Evolutionary conservation across 2,797 vertebrate species (phyloP).

Genomic region (Pristis pectinata): DNA sequence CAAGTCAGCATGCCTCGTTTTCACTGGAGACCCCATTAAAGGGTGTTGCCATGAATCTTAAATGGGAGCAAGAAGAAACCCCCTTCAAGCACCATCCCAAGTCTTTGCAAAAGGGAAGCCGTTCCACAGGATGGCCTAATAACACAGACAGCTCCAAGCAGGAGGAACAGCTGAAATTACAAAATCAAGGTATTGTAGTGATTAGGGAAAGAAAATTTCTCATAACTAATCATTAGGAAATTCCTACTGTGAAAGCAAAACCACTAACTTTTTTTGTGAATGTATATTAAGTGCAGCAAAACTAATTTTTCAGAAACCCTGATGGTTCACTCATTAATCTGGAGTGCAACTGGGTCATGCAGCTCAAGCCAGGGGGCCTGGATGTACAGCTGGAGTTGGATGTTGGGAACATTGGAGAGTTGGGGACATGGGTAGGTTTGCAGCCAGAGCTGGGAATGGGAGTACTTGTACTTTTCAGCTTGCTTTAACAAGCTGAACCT

Average conservation of each 20-base stretch:
- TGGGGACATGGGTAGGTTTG: no score
- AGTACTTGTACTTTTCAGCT: no score
- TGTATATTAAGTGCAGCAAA: no score
- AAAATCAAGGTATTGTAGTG: slow-evolving; percentile 73
- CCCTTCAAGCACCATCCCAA: slow-evolving; percentile 55
- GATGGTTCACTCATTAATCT: no score
- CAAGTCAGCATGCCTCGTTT: slow-evolving; percentile 52
- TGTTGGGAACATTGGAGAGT: no score
- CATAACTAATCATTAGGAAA: neutral
- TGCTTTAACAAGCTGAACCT: no score
- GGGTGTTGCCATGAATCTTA: slow-evolving; percentile 51
- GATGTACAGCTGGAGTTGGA: no score
- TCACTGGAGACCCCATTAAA: slow-evolving; percentile 64
- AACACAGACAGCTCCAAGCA: slow-evolving; percentile 54
- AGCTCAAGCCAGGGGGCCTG: no score
- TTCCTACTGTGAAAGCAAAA: neutral
- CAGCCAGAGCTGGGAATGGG: no score
- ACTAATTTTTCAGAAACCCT: no score
- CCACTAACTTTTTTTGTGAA: neutral
- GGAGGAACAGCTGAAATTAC: slow-evolving; percentile 64
- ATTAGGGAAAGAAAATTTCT: neutral
- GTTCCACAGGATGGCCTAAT: slow-evolving; percentile 42
- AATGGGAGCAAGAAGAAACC: slow-evolving; percentile 63
- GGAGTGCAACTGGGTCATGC: no score
- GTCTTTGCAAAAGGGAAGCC: slow-evolving; percentile 41